Evolutionary conservation across 2,113 vertebrate genomes (phyloP), one percentile per base, ranked within the genome.

Genomic region (Chaetodon auriga): DNA sequence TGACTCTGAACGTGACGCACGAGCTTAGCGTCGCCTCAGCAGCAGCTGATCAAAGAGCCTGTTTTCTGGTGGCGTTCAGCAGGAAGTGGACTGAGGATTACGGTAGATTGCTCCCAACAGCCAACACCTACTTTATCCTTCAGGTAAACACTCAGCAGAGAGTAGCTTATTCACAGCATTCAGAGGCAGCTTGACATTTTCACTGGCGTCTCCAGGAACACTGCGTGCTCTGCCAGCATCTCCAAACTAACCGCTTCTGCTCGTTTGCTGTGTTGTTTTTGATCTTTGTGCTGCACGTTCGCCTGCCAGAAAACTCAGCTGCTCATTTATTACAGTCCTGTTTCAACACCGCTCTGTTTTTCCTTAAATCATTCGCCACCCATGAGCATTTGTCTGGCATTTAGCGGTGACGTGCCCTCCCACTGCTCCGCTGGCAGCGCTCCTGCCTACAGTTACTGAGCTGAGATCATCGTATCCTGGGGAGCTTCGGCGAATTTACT

Each of bases 71-170:
- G 66, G 36, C 80, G 54, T 58, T 35, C 21, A 71, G 43, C 69
- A 75, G 71, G 60, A 78, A 68, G 25, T 63, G 74, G 80, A 68
- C 65, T 1, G 61, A 57, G 86, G 83, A 90, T 88, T 88, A 81
- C 0, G 45, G 63, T 1, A 35, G 74, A 63, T 16, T n/a, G 62
- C 62, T 73, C 54, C 75, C 54, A 68, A 45, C 74, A 58, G 68
- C 71, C 76, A 46, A 21, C 77, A 57, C 9, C 43, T 81, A 36
- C 65, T 84, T 83, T 38, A 87, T 89, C 71, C 80, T 35, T 10
- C 68, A 85, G 77, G 75, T 89, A 83, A 90, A 87, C 83, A 80
- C 63, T 65, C 78, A 38, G 81, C 75, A 16, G 41, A 61, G 41
- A 72, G 75, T 1, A 25, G 54, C 30, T 75, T 61, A 69, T 65